A percentile compares a stretch with the other conserved stretches of the same genome.
phyloP scores from a whole-genome alignment of 1,140 invertebrate species.

The Psilanteris sp. region DNA sequence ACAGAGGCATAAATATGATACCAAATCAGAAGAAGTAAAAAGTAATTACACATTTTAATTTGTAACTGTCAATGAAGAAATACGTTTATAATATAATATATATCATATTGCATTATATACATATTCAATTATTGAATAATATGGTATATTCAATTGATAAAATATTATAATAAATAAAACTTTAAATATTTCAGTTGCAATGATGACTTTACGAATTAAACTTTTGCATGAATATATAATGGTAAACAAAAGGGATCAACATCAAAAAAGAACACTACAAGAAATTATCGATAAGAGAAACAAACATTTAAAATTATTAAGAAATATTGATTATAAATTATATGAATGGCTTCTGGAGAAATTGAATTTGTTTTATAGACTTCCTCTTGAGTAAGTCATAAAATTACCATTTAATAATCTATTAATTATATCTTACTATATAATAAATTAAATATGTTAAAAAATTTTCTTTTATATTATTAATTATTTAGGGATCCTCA shows the following conservation, averaged over 20 bases:
- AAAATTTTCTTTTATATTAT: too few species aligned
- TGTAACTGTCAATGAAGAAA: too few species aligned
- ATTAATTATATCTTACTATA: too few species aligned
- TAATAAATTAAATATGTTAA: too few species aligned
- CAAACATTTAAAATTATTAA: constrained; percentile 84
- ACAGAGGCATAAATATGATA: constrained; percentile 42
- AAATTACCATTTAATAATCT: too few species aligned
- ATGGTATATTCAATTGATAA: too few species aligned
- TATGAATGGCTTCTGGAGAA: constrained; percentile 93
- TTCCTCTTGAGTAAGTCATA: constrained; percentile 81
- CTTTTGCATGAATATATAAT: constrained; percentile 1
- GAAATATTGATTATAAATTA: constrained; percentile 88
- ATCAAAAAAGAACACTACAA: background rate
- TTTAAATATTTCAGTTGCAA: constrained; percentile 28
- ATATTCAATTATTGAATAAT: background rate
- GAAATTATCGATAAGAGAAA: constrained; percentile 85
- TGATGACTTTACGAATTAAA: constrained; percentile 13
- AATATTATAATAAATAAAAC: too few species aligned
- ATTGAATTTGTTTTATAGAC: constrained; percentile 88
- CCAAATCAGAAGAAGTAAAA: constrained; percentile 10
- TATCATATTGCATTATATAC: background rate
- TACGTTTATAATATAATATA: background rate
- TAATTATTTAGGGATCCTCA: constrained; percentile 42
- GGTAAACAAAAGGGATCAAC: background rate
- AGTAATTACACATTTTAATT: constrained; percentile 11